Conservation (phyloP, 2,888 invertebrate genomes). For the Cerceris rybyensis region DNA sequence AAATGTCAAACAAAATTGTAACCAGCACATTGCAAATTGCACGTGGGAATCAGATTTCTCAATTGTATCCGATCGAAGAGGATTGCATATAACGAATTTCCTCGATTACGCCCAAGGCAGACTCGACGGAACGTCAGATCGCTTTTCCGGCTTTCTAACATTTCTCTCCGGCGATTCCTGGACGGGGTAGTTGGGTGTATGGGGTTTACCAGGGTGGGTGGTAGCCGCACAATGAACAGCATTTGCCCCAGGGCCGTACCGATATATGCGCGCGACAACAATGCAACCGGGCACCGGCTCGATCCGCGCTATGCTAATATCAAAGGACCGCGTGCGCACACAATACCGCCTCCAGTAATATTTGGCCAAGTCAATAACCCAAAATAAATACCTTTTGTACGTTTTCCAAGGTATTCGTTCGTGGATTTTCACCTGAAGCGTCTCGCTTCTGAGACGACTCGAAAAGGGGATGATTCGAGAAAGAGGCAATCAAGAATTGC, state of each 20-base stretch:
- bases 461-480: background rate
- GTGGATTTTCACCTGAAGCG: background rate
- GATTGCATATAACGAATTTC: constrained; percentile 18
- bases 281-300: constrained; percentile 48
- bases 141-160: constrained; percentile 30
- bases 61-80: too few relatives aligned
- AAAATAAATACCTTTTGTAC: constrained; percentile 67
- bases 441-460: background rate
- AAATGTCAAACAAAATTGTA: too few relatives aligned
- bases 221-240: constrained; percentile 45
- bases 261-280: constrained; percentile 50
- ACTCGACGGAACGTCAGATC: constrained; percentile 9
- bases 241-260: constrained; percentile 48
- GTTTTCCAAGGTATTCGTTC: background rate
- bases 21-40: too few relatives aligned
- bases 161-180: constrained; percentile 1
- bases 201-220: constrained; percentile 8
- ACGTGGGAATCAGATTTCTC: too few relatives aligned
- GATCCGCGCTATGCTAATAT: constrained; percentile 65
- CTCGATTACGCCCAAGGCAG: background rate
- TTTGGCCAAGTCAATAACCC: constrained; percentile 72
- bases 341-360: constrained; percentile 69
- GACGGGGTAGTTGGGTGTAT: constrained; percentile 14
- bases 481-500: background rate
- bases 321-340: constrained; percentile 56